These are phyloP conservation scores for Drosophila pallidifrons DNA, from an alignment of 1,140 invertebrate species.

Conservation along the genomic window DNA sequence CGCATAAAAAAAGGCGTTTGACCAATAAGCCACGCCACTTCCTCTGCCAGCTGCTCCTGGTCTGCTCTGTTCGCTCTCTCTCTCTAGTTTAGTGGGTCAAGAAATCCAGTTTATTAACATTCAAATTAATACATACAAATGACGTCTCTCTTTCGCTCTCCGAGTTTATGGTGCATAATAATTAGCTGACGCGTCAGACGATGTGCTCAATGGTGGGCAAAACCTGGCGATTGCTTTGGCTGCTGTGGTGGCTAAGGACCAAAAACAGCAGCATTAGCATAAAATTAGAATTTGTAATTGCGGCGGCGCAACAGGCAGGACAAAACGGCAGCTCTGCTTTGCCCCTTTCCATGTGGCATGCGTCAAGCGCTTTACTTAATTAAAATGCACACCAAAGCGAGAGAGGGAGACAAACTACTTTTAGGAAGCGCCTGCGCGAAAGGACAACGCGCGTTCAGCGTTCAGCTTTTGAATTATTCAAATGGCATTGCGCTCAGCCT, in stretches of 20 bases:
- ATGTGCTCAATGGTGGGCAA: conserved; percentile 7
- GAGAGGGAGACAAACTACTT: conserved; percentile 1
- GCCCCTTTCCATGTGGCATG: conserved; percentile 59
- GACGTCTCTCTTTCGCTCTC: conserved; percentile 50
- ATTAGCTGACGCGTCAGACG: conserved; percentile 52
- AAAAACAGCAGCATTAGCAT: conserved; percentile 74
- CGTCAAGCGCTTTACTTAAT: conserved; percentile 70
- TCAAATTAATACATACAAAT: conserved; percentile 83
- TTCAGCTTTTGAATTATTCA: conserved; percentile 80
- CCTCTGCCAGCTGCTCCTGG: conserved; percentile 1
- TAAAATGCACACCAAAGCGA: conserved; percentile 74
- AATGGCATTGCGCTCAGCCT: conserved; percentile 68
- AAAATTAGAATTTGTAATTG: conserved; percentile 84
- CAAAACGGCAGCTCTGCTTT: conserved; percentile 23
- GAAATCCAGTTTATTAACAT: conserved; percentile 84
- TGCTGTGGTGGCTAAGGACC: conserved; percentile 52
- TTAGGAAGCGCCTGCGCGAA: conserved; percentile 75
- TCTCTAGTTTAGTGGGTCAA: conserved; percentile 83
- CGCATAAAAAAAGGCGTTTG: conserved; percentile 58
- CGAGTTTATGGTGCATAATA: conserved; percentile 78
- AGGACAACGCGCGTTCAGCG: conserved; percentile 56
- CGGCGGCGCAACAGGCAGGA: conserved; percentile 74
- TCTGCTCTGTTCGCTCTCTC: conserved; percentile 2
- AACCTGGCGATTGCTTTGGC: conserved; percentile 37
- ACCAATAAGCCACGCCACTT: conserved; percentile 23